Conservation (phyloP, 2,797 vertebrate species). For the Eidolon dupreanum region DNA sequence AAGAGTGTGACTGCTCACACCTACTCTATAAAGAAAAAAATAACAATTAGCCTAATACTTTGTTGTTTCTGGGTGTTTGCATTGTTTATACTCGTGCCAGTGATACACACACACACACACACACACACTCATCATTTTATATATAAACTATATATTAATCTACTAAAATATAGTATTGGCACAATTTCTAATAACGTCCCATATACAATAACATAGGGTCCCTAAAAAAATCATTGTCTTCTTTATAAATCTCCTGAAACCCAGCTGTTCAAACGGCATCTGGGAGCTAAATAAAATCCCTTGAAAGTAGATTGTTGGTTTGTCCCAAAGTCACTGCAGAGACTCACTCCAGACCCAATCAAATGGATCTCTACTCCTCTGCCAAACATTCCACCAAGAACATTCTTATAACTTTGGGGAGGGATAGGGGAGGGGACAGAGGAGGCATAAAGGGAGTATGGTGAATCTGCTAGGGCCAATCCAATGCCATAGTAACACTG, state of each 20-base stretch:
- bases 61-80: neutral
- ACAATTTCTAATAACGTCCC: neutral
- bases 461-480: neutral
- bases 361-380: neutral
- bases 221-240: neutral
- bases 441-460: neutral
- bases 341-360: neutral
- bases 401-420: neutral
- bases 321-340: neutral
- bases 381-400: neutral
- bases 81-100: neutral
- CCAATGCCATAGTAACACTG: neutral
- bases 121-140: neutral
- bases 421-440: neutral
- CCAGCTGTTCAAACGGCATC: neutral
- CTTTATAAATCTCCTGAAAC: neutral
- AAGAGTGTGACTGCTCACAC: neutral
- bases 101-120: neutral
- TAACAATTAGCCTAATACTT: neutral
- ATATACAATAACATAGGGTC: neutral
- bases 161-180: neutral
- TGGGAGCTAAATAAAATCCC: neutral
- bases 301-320: neutral
- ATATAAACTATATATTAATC: neutral
- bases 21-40: neutral